A percentile compares a stretch with the other conserved stretches of the same genome.
These are phyloP conservation scores for Nyctibius bracteatus DNA, from an alignment of 2,113 vertebrate species.

Conservation along the genomic window DNA sequence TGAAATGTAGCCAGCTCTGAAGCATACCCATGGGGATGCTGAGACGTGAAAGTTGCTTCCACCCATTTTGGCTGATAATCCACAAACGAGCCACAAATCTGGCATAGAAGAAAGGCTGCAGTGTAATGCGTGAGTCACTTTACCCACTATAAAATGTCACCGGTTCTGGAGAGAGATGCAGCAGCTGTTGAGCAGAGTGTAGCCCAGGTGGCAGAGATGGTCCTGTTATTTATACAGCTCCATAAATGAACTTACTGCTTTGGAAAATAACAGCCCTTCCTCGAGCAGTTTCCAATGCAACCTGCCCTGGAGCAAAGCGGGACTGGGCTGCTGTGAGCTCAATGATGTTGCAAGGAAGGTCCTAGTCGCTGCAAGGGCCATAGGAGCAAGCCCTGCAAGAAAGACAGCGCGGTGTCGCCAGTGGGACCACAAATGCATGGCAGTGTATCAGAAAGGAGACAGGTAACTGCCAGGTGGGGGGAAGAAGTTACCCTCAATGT, in stretches of 20 bases:
- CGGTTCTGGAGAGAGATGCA: not conserved
- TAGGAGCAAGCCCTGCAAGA: not conserved
- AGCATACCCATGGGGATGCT: not conserved
- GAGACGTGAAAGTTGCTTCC: not conserved
- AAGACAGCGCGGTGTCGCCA: not conserved
- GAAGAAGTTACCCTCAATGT: not conserved
- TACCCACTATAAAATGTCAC: not conserved
- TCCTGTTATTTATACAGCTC: not conserved
- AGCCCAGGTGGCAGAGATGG: not conserved
- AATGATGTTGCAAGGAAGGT: not conserved
- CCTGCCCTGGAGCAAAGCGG: rapidly evolving
- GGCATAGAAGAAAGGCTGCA: not conserved
- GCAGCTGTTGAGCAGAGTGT: not conserved
- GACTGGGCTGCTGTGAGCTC: rapidly evolving
- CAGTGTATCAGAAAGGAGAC: not conserved
- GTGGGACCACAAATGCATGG: not conserved
- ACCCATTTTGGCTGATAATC: not conserved
- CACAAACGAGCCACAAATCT: not conserved
- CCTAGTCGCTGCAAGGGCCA: rapidly evolving
- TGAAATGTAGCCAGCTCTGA: not conserved
- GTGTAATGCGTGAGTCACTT: not conserved
- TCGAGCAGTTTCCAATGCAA: not conserved
- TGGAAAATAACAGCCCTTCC: not conserved
- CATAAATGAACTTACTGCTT: not conserved
- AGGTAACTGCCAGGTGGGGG: not conserved